Percentiles rank a stretch among this genome's conserved stretches.
Evolutionary conservation across 2,888 invertebrate species (phyloP).

Genomic region (Lamellibrachia satsuma): DNA sequence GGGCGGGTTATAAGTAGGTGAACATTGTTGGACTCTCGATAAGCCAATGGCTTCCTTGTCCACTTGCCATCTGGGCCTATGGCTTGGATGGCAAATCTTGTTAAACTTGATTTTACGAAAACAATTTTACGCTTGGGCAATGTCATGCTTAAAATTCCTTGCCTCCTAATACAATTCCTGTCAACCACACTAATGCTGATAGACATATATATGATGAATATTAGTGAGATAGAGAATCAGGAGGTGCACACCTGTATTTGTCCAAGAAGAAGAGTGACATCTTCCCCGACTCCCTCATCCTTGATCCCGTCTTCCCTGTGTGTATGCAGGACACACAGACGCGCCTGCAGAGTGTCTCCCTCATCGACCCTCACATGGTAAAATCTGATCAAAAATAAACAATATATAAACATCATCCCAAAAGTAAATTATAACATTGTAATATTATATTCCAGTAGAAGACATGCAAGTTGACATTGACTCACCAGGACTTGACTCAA

Average conservation of each 20-base stretch:
- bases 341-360: neutral
- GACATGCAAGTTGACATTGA: neutral
- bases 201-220: neutral
- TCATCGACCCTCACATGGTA: neutral
- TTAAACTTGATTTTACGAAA: no score
- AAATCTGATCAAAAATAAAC: neutral
- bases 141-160: neutral
- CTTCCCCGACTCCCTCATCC: neutral
- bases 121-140: neutral
- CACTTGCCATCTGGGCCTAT: no score
- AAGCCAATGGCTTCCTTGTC: no score
- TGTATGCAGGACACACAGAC: neutral
- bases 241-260: neutral
- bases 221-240: neutral
- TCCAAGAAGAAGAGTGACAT: neutral
- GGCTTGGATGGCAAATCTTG: no score
- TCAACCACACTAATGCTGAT: neutral
- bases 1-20: no score
- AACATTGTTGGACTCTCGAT: no score
- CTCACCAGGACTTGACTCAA: neutral
- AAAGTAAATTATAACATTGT: neutral
- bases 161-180: neutral
- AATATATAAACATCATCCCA: neutral
- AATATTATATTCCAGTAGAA: neutral
- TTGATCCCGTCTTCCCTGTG: neutral